Evolutionary conservation across 2,888 invertebrate species (phyloP).

Genomic region (Nudaria mundana): DNA sequence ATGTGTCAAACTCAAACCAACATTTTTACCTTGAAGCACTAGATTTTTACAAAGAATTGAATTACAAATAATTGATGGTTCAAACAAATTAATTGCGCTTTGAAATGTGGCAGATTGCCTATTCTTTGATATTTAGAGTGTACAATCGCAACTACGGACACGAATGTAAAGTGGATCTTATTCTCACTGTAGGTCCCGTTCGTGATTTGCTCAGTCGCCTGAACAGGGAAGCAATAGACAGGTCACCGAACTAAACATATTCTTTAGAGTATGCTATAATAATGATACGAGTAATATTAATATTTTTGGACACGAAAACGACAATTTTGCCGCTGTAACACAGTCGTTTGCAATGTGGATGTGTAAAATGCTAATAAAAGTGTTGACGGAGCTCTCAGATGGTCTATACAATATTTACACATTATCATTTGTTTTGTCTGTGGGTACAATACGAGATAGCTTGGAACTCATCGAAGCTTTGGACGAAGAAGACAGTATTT

Average conservation of each 20-base stretch:
- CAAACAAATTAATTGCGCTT: slow-evolving; percentile 19
- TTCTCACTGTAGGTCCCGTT: slow-evolving; percentile 60
- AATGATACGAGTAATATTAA: too few relatives aligned
- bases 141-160: slow-evolving; percentile 58
- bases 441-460: slow-evolving; percentile 60
- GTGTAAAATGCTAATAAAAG: slow-evolving; percentile 58
- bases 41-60: slow-evolving; percentile 9
- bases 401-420: slow-evolving; percentile 61
- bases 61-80: slow-evolving; percentile 22
- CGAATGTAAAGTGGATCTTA: slow-evolving; percentile 70
- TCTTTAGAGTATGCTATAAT: slow-evolving; percentile 22
- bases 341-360: slow-evolving; percentile 59
- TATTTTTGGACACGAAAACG: too few relatives aligned
- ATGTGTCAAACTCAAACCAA: slow-evolving; percentile 25
- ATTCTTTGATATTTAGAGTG: slow-evolving; percentile 64
- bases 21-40: background rate
- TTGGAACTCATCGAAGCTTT: slow-evolving; percentile 60
- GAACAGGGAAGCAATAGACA: slow-evolving; percentile 37
- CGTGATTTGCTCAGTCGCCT: slow-evolving; percentile 53
- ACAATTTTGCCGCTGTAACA: slow-evolving; percentile 14
- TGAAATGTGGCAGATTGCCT: slow-evolving; percentile 77
- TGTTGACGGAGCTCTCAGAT: slow-evolving; percentile 56
- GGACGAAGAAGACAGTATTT: slow-evolving; percentile 56
- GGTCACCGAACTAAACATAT: slow-evolving; percentile 15
- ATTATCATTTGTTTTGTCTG: slow-evolving; percentile 60